Percentiles rank a stretch among this genome's conserved stretches.
These are phyloP conservation scores for Sphaerophoria rueppellii DNA, from an alignment of 2,888 invertebrate genomes.

Conservation along the genomic window DNA sequence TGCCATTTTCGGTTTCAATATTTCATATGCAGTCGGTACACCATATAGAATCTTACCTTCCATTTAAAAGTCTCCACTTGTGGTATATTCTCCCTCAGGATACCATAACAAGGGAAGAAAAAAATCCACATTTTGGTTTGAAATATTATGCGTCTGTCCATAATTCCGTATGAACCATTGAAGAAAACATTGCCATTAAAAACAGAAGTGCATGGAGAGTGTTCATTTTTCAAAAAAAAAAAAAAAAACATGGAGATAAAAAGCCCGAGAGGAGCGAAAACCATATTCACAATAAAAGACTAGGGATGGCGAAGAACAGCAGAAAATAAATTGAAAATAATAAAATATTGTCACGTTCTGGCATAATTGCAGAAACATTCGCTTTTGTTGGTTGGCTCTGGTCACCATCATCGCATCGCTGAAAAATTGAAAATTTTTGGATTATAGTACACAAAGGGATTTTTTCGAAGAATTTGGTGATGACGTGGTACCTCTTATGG, in stretches of 20 bases:
- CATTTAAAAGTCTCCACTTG: slow-evolving; percentile 14
- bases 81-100: slow-evolving; percentile 34
- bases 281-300: not conserved
- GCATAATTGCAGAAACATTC: slow-evolving; percentile 74
- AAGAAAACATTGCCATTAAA: slow-evolving; percentile 65
- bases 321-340: slow-evolving; percentile 76
- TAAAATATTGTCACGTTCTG: slow-evolving; percentile 76
- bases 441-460: not conserved
- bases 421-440: not conserved
- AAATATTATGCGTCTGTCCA: slow-evolving; percentile 71
- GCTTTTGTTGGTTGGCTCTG: slow-evolving; percentile 2
- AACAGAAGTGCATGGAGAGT: slow-evolving; percentile 67
- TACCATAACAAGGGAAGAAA: slow-evolving; percentile 20
- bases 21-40: slow-evolving; percentile 58
- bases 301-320: no score
- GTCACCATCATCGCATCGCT: not conserved
- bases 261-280: not conserved
- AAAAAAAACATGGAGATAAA: not conserved
- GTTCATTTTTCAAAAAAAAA: slow-evolving; percentile 10
- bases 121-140: slow-evolving; percentile 34
- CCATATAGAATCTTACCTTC: not conserved
- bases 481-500: not conserved
- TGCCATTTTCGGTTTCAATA: slow-evolving; percentile 71
- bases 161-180: slow-evolving; percentile 29
- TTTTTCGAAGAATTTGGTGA: not conserved